Evolutionary conservation across 2,113 vertebrate species (phyloP).

Genomic region (Carollia perspicillata): DNA sequence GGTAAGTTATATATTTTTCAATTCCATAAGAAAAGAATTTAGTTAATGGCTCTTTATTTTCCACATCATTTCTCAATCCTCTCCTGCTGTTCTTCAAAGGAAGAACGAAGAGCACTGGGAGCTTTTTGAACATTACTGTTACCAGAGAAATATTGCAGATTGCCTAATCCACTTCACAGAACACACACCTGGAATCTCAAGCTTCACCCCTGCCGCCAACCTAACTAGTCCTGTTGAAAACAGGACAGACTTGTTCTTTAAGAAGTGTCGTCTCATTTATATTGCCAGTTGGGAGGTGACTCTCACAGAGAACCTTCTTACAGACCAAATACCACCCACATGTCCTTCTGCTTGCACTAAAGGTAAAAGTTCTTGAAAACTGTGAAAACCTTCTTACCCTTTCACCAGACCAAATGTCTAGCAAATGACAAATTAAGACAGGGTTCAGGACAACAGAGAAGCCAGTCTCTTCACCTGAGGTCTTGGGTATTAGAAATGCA

Average conservation of each 20-base stretch:
- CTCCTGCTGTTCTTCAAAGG: not conserved
- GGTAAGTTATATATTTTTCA: not conserved
- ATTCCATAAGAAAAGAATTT: slow-evolving; percentile 23
- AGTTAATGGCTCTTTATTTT: not conserved
- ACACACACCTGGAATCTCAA: not conserved
- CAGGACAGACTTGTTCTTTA: not conserved
- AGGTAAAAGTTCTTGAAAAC: not conserved
- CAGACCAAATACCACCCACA: not conserved
- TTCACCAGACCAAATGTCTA: not conserved
- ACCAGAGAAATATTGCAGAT: not conserved
- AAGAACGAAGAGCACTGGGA: not conserved
- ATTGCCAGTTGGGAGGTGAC: not conserved
- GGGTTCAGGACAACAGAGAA: not conserved
- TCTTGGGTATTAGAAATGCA: not conserved
- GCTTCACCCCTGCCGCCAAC: not conserved
- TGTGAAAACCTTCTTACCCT: not conserved
- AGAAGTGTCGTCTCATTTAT: not conserved
- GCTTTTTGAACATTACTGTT: not conserved
- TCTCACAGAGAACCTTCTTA: not conserved
- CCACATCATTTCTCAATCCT: not conserved
- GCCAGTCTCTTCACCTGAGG: not conserved
- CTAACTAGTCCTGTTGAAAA: not conserved
- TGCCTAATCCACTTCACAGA: not conserved
- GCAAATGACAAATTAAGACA: not conserved
- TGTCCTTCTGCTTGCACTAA: not conserved